phyloP scores from a whole-genome alignment of 2,113 vertebrate species.

The Chaetorhynchus papuensis region DNA sequence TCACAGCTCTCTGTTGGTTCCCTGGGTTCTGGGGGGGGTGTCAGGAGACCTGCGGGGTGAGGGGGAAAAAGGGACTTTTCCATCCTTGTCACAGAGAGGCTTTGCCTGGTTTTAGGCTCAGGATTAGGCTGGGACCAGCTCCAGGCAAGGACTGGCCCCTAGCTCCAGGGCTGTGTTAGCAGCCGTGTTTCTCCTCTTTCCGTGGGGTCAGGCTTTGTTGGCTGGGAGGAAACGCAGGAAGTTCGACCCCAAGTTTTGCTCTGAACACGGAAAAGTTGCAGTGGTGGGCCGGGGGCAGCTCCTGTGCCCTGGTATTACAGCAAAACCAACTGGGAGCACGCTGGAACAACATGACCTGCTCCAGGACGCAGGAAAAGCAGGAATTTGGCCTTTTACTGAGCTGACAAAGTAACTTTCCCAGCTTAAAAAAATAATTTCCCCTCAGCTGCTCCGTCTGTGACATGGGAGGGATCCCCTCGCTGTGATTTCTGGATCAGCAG shows the following conservation, averaged over 20 bases:
- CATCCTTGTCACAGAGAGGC: rapidly evolving
- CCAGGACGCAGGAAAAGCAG: neutral
- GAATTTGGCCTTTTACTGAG: neutral
- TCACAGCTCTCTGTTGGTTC: neutral
- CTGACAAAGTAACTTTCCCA: neutral
- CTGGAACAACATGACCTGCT: neutral
- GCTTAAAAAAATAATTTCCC: neutral
- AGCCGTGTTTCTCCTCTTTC: neutral
- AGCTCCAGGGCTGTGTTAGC: neutral
- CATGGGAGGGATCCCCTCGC: neutral
- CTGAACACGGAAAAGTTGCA: neutral
- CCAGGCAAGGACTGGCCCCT: neutral
- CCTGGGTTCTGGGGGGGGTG: rapidly evolving
- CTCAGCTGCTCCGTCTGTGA: neutral
- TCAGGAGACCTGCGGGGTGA: neutral
- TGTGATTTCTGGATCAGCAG: neutral
- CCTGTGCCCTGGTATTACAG: neutral
- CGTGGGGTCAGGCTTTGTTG: rapidly evolving
- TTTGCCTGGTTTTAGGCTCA: neutral
- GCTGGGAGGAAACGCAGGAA: neutral
- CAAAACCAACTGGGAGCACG: neutral
- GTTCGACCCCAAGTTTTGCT: neutral
- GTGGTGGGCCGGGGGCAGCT: neutral
- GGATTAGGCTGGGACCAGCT: neutral
- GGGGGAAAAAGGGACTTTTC: neutral